These are phyloP conservation scores for Drosophila parvula DNA, from an alignment of 1,140 invertebrate genomes.

Conservation along the genomic window DNA sequence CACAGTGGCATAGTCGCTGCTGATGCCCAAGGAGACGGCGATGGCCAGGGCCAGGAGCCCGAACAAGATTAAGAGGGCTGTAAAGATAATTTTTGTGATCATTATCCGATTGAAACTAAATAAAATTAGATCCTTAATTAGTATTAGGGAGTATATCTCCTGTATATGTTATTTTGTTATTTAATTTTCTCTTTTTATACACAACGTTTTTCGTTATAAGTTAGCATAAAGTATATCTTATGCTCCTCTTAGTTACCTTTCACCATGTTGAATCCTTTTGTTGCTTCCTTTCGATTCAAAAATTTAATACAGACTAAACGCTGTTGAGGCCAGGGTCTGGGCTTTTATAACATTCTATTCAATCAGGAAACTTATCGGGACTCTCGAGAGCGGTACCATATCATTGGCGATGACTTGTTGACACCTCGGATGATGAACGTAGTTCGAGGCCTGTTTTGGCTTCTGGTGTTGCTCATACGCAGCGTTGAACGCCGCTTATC, in stretches of 20 bases:
- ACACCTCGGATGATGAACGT: constrained; percentile 42
- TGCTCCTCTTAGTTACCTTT: constrained; percentile 47
- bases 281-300: constrained; percentile 19
- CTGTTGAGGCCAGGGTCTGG: constrained; percentile 2
- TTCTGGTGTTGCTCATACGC: constrained; percentile 40
- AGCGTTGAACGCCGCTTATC: constrained; percentile 43
- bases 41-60: constrained; percentile 42
- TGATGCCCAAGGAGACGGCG: constrained; percentile 2
- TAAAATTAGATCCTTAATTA: not conserved
- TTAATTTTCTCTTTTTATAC: too few species aligned
- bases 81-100: not conserved
- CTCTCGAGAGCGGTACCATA: constrained; percentile 33
- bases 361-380: constrained; percentile 54
- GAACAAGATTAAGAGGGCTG: constrained; percentile 40
- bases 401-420: constrained; percentile 23
- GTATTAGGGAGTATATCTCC: too few species aligned
- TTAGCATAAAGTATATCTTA: too few species aligned
- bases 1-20: not conserved
- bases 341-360: constrained; percentile 58
- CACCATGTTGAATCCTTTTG: constrained; percentile 42
- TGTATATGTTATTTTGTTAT: too few species aligned
- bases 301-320: constrained; percentile 59
- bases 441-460: constrained; percentile 32
- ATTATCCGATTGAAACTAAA: not conserved
- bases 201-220: too few species aligned